These are phyloP conservation scores for Myripristis jacobus DNA, from an alignment of 2,797 vertebrate genomes.

Conservation along the genomic window DNA sequence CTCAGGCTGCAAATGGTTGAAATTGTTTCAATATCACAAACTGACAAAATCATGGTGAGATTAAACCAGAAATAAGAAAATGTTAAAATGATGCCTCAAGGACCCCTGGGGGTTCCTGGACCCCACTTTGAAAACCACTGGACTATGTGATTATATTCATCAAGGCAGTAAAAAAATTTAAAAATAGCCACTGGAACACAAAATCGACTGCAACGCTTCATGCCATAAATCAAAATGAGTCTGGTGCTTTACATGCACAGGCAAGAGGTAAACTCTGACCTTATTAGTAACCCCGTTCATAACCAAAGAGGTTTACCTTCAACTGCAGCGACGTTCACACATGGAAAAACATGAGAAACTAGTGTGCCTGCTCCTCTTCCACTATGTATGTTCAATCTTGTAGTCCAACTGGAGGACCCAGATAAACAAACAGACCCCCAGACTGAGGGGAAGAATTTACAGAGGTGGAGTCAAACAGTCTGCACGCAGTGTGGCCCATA, in stretches of 20 bases:
- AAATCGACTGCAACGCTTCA: neutral
- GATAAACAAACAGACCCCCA: slow-evolving; percentile 28
- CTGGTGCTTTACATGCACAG: neutral
- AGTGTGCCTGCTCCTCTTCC: slow-evolving; percentile 39
- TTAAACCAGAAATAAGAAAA: no score
- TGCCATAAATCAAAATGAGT: slow-evolving; percentile 1
- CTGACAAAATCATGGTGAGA: no score
- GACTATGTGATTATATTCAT: no score
- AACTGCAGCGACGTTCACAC: slow-evolving; percentile 40
- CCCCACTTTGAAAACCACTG: no score
- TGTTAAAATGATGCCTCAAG: no score
- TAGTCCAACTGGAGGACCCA: slow-evolving; percentile 29
- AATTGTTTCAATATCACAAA: no score
- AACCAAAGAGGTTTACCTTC: slow-evolving; percentile 55
- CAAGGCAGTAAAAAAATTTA: neutral
- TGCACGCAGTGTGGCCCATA: slow-evolving; percentile 39
- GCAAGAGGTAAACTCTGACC: slow-evolving; percentile 21
- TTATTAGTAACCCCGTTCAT: slow-evolving; percentile 7
- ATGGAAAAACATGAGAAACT: slow-evolving; percentile 33
- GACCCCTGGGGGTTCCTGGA: no score
- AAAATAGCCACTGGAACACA: neutral
- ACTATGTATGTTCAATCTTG: slow-evolving; percentile 47
- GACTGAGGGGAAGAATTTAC: slow-evolving; percentile 21
- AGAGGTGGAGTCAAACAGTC: slow-evolving; percentile 37
- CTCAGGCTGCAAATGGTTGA: no score